phyloP scores from a whole-genome alignment of 2,113 vertebrate species.

The Hipposideros armiger region DNA sequence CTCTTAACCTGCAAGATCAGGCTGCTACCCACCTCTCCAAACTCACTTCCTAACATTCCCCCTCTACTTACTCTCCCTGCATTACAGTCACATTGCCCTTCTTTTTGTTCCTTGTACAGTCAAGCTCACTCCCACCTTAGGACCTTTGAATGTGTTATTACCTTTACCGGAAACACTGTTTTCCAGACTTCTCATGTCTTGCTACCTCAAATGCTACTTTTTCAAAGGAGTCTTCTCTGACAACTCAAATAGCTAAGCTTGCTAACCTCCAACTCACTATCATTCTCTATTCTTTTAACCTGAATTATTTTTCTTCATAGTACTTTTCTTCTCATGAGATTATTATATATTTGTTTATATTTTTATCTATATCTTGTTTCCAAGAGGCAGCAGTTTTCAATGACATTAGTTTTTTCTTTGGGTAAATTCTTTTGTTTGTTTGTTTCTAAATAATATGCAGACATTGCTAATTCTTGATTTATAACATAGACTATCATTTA shows the following conservation, averaged over 20 bases:
- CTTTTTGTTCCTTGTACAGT: background rate
- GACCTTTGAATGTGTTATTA: background rate
- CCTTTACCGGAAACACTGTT: background rate
- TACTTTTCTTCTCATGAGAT: background rate
- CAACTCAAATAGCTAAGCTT: conserved; percentile 28
- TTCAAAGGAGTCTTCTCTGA: background rate
- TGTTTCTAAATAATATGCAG: background rate
- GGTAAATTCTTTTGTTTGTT: background rate
- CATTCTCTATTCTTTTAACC: conserved; percentile 13
- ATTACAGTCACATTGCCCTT: background rate
- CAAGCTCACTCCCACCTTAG: background rate
- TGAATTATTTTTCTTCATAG: conserved; percentile 1
- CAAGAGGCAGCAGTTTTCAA: conserved; percentile 4
- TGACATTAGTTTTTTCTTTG: conserved; percentile 27
- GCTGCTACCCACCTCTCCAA: background rate
- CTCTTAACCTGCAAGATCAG: background rate
- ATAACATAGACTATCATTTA: conserved; percentile 3
- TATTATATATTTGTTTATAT: background rate
- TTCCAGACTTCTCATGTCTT: background rate
- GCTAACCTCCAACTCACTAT: background rate
- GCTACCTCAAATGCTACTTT: background rate
- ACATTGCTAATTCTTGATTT: conserved; percentile 6
- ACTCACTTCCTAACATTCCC: background rate
- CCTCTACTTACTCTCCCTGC: background rate
- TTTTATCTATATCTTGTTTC: background rate